These are phyloP conservation scores for Formicarius rufipectus DNA, from an alignment of 2,113 vertebrate genomes.

Conservation along the genomic window DNA sequence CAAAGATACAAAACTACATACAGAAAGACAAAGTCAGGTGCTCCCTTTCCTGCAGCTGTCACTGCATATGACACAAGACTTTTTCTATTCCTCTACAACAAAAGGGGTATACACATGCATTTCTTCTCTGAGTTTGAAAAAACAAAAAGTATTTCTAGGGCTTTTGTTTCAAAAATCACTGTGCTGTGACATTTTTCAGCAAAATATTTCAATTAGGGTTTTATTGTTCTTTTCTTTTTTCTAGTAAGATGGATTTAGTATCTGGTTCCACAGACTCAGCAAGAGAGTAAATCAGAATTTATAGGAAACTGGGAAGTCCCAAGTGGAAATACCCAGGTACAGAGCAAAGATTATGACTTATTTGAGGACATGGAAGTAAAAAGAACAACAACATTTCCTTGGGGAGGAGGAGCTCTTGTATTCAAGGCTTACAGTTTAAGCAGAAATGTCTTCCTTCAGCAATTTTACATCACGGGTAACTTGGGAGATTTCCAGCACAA, in stretches of 20 bases:
- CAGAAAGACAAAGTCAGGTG: not conserved
- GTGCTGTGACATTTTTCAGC: not conserved
- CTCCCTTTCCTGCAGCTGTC: not conserved
- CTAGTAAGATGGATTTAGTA: not conserved
- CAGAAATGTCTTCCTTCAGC: not conserved
- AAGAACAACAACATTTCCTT: not conserved
- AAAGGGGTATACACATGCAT: not conserved
- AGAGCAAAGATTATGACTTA: not conserved
- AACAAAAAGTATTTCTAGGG: not conserved
- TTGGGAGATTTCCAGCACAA: not conserved
- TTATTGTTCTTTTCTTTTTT: not conserved
- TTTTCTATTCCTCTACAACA: not conserved
- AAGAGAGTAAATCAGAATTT: not conserved
- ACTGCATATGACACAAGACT: rapidly evolving
- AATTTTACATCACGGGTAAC: not conserved
- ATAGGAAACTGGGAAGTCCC: not conserved
- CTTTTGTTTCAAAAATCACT: constrained; percentile 29
- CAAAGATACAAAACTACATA: not conserved
- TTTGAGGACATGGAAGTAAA: not conserved
- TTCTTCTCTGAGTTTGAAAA: not conserved
- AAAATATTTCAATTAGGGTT: constrained; percentile 15
- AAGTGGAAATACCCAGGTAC: not conserved
- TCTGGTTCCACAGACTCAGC: not conserved
- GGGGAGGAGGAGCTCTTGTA: not conserved
- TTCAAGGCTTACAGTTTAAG: not conserved